Evolutionary conservation across 2,888 invertebrate species (phyloP).

Genomic region (Pollenia angustigena): DNA sequence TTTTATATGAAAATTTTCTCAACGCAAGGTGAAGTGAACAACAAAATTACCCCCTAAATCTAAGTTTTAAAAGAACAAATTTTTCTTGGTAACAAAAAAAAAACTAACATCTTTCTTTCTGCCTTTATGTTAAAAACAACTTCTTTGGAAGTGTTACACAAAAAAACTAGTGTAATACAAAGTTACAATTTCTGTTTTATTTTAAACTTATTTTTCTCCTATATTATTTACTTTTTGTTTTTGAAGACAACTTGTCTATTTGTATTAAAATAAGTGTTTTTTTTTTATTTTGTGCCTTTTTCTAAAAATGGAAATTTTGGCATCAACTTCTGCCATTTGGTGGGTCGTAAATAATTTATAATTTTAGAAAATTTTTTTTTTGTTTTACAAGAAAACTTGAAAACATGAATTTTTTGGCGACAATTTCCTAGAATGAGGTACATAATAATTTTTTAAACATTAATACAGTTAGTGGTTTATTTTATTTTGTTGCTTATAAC

Average conservation of each 20-base stretch:
- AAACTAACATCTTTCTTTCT: background rate
- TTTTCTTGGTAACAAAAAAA: background rate
- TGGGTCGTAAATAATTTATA: conserved; percentile 48
- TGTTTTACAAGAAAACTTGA: conserved; percentile 26
- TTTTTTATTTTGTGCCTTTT: background rate
- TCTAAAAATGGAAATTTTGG: conserved; percentile 21
- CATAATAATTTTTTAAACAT: conserved; percentile 10
- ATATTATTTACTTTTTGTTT: background rate
- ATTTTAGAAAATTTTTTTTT: conserved; percentile 16
- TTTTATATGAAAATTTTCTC: too few relatives aligned
- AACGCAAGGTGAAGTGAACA: too few relatives aligned
- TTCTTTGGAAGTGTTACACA: background rate
- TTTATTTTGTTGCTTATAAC: background rate
- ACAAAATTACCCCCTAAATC: too few relatives aligned
- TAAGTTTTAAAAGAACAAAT: background rate
- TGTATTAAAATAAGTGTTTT: conserved; percentile 32
- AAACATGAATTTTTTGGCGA: conserved; percentile 48
- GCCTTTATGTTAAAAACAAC: background rate
- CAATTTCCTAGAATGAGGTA: conserved; percentile 56
- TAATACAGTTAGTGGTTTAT: too few relatives aligned
- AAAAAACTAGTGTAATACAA: conserved; percentile 14
- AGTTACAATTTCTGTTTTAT: conserved; percentile 13
- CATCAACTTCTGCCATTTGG: conserved; percentile 20
- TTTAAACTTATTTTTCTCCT: background rate
- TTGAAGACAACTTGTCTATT: conserved; percentile 38